phyloP scores from a whole-genome alignment of 2,797 vertebrate genomes.

The Steatocranus sp. region DNA sequence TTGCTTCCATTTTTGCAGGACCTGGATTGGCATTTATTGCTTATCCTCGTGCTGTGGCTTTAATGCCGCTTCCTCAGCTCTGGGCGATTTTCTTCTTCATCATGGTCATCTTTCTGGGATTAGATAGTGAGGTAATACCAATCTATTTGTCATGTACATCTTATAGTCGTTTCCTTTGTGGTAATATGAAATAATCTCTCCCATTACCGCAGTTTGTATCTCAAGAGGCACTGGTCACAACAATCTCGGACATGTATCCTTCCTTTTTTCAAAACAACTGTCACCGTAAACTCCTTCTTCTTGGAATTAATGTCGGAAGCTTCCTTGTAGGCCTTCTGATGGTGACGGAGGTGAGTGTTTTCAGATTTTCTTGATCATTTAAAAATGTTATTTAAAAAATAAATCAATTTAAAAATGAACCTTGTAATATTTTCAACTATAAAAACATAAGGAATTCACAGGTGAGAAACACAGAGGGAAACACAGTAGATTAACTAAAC shows the following conservation, averaged over 20 bases:
- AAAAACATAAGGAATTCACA: background rate
- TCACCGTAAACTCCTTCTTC: constrained; percentile 86
- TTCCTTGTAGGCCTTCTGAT: constrained; percentile 87
- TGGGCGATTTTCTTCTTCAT: constrained; percentile 95
- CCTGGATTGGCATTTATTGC: constrained; percentile 94
- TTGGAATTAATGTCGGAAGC: constrained; percentile 75
- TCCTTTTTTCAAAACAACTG: constrained; percentile 76
- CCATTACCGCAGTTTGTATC: constrained; percentile 81
- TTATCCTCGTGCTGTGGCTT: constrained; percentile 88
- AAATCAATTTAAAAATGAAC: background rate
- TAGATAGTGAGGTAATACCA: constrained; percentile 87
- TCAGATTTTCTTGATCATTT: background rate
- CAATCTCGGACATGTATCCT: constrained; percentile 87
- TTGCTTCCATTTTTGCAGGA: constrained; percentile 69
- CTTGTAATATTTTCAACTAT: background rate
- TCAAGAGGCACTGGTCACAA: constrained; percentile 89
- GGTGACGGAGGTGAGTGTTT: constrained; percentile 85
- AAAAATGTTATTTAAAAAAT: background rate
- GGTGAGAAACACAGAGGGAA: background rate
- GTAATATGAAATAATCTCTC: background rate
- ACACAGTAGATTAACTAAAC: background rate
- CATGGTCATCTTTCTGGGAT: constrained; percentile 91
- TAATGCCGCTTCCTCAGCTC: constrained; percentile 92
- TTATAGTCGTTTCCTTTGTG: background rate
- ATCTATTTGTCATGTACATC: background rate